Percentiles rank a stretch among this genome's conserved stretches.
Evolutionary conservation across 2,888 invertebrate species (phyloP).

Genomic region (Andrena bucephala): DNA sequence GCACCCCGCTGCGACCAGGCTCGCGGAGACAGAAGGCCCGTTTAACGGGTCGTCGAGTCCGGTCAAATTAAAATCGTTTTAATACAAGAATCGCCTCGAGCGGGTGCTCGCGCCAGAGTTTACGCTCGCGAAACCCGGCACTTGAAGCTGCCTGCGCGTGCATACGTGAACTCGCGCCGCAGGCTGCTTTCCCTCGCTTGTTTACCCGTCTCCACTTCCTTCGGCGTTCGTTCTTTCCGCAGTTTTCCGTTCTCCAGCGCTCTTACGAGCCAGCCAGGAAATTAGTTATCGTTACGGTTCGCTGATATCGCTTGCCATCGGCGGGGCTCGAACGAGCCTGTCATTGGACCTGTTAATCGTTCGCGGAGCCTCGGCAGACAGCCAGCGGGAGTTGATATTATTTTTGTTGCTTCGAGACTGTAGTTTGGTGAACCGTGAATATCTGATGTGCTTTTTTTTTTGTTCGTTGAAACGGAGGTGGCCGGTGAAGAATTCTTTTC

Average conservation of each 20-base stretch:
- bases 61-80: slow-evolving; percentile 32
- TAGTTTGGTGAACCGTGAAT: too few relatives aligned
- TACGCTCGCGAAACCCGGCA: slow-evolving; percentile 6
- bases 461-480: too few relatives aligned
- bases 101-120: neutral
- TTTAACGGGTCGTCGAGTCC: neutral
- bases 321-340: neutral
- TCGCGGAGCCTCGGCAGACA: neutral
- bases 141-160: slow-evolving; percentile 23
- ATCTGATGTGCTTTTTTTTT: too few relatives aligned
- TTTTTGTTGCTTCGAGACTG: slow-evolving; percentile 12
- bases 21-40: neutral
- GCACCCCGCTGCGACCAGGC: neutral
- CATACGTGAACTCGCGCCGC: slow-evolving; percentile 15
- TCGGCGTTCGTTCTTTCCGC: neutral
- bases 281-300: slow-evolving; percentile 28
- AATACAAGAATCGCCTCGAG: slow-evolving; percentile 22
- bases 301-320: slow-evolving; percentile 8
- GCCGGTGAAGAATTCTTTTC: too few relatives aligned
- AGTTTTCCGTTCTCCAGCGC: neutral
- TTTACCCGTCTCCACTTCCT: slow-evolving; percentile 17
- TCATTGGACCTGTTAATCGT: slow-evolving; percentile 13
- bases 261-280: neutral
- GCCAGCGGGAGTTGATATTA: slow-evolving; percentile 7
- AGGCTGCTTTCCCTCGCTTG: slow-evolving; percentile 21